phyloP scores from a whole-genome alignment of 2,113 vertebrate species.

The Camarhynchus parvulus region DNA sequence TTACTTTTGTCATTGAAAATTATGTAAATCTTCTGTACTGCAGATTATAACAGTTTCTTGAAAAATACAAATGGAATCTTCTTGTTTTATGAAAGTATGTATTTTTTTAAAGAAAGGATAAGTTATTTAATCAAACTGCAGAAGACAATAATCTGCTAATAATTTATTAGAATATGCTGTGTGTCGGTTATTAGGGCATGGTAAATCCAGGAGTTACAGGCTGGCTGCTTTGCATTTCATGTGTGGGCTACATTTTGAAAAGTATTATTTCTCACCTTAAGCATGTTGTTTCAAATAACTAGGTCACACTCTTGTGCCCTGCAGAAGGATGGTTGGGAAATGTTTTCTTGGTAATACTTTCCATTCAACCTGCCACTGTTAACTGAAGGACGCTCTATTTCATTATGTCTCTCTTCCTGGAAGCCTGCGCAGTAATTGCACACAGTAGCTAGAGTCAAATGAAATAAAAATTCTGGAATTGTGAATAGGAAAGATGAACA shows the following conservation, averaged over 20 bases:
- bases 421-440: not conserved
- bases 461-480: not conserved
- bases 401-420: not conserved
- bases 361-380: not conserved
- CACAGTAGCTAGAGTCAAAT: constrained; percentile 31
- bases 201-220: not conserved
- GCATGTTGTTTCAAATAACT: not conserved
- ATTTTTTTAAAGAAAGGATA: not conserved
- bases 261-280: not conserved
- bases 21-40: not conserved
- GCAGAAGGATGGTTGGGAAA: not conserved
- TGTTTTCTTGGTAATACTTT: not conserved
- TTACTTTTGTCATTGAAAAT: not conserved
- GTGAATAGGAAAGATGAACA: constrained; percentile 11
- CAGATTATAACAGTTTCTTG: not conserved
- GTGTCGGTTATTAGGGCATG: not conserved
- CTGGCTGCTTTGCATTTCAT: not conserved
- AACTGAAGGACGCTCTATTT: not conserved
- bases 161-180: not conserved
- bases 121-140: not conserved
- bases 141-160: not conserved
- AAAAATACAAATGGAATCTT: not conserved
- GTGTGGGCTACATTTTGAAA: not conserved
- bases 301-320: not conserved
- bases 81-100: not conserved